These are phyloP conservation scores for Drosophila gunungcola DNA, from an alignment of 1,140 invertebrate species.

Conservation along the genomic window DNA sequence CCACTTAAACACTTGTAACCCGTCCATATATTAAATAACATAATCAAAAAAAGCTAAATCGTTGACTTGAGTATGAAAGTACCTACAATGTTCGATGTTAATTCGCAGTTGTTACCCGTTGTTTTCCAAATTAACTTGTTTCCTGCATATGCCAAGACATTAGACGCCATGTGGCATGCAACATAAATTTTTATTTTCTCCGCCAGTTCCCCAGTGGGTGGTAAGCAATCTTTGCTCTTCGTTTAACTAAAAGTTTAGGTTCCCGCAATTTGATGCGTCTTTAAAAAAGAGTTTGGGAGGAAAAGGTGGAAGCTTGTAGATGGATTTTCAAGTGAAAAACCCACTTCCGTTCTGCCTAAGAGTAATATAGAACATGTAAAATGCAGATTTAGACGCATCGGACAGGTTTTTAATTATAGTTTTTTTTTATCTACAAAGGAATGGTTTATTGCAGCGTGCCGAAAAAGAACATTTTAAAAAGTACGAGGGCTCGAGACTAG, in stretches of 20 bases:
- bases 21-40: too few species aligned
- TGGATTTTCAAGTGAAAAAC: slow-evolving; percentile 24
- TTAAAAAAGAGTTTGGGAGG: background rate
- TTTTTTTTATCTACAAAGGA: too few species aligned
- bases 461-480: too few species aligned
- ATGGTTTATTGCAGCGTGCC: too few species aligned
- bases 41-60: background rate
- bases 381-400: too few species aligned
- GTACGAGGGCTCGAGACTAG: too few species aligned
- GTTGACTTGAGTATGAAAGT: background rate
- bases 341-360: background rate
- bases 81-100: slow-evolving; percentile 7
- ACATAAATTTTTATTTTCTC: slow-evolving; percentile 75
- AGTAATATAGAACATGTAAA: too few species aligned
- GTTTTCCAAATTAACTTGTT: slow-evolving; percentile 67
- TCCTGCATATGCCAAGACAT: slow-evolving; percentile 45
- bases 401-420: too few species aligned
- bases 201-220: slow-evolving; percentile 46
- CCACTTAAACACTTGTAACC: too few species aligned
- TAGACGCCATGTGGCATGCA: slow-evolving; percentile 69
- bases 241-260: background rate
- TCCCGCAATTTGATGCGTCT: slow-evolving; percentile 28
- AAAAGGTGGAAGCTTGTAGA: slow-evolving; percentile 4
- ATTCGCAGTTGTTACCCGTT: background rate
- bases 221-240: slow-evolving; percentile 1